A percentile compares a stretch with the other conserved stretches of the same genome.
phyloP scores from a whole-genome alignment of 2,113 vertebrate species.

The Cariama cristata region DNA sequence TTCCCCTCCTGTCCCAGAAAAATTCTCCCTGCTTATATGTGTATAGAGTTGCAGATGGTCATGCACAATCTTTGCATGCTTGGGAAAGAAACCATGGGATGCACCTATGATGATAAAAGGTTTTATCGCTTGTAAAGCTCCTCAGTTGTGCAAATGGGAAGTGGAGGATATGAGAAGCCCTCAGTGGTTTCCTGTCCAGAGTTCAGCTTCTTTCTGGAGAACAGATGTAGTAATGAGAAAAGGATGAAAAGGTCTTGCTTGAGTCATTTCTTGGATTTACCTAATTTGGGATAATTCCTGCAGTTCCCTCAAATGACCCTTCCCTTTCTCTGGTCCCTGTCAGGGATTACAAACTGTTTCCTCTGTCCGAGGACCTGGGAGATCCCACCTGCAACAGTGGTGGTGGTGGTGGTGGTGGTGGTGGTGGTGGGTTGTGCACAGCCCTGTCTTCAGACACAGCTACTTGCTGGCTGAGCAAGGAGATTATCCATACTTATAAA shows the following conservation, averaged over 20 bases:
- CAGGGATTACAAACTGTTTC: not conserved
- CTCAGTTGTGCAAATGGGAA: not conserved
- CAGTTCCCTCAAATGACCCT: not conserved
- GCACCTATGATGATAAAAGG: not conserved
- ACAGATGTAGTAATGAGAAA: not conserved
- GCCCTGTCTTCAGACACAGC: not conserved
- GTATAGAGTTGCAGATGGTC: not conserved
- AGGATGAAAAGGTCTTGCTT: not conserved
- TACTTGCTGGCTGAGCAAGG: not conserved
- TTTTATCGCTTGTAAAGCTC: not conserved
- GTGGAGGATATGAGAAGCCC: not conserved
- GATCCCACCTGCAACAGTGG: not conserved
- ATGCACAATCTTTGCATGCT: not conserved
- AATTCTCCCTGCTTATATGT: not conserved
- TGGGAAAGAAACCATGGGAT: not conserved
- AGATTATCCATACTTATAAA: not conserved
- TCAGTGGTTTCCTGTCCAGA: not conserved
- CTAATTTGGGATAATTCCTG: not conserved
- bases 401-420: too few relatives aligned
- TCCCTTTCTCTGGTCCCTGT: not conserved
- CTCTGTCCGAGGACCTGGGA: not conserved
- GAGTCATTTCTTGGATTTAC: not conserved
- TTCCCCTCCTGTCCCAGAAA: not conserved
- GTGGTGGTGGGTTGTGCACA: not conserved
- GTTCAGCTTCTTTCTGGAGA: not conserved